Evolutionary conservation across 2,113 vertebrate genomes (phyloP), one percentile per base, ranked within the genome.

Genomic region (Channa maculata): DNA sequence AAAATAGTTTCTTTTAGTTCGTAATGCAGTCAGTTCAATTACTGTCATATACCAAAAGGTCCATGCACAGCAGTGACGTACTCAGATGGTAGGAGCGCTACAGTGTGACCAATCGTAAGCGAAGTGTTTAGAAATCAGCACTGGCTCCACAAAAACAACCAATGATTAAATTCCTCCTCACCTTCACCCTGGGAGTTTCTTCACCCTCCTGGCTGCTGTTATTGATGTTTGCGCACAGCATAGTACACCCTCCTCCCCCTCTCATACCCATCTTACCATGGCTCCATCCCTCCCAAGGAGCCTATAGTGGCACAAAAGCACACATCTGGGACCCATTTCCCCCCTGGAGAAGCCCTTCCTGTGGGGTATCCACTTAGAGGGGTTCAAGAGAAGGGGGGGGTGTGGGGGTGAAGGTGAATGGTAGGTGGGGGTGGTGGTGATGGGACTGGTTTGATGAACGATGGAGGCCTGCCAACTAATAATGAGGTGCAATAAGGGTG

Each of bases 241-340:
- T 77, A 60, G 72, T 52, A 10, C 58, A 11, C 65, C 45, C 39
- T 4, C 39, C 54, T 14, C 37, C 48, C 55, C 52, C 15, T 60
- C 45, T 46, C 52, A 58, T 76, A 80, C 74, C 85, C 87, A 89
- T 86, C 79, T 80, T 51, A 78, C 83, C 79, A 72, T 48, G 41
- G 82, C 89, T 87, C 91, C 88, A 89, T 89, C 81, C 86, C 89
- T 89, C 85, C 86, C 14, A 72, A 86, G 89, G 88, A 88, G 91
- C 82, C 80, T 66, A 48, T 80, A 84, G 90, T 88, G 89, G 88
- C 90, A 92, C 88, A 90, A 88, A 87, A 71, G 79, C 86, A 80
- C 70, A 91, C 92, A 94, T 94, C 92, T 93, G 93, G 93, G 90
- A 94, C 85, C 91, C 83, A 94, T 94, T 94, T 94, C 90, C 92